phyloP scores from a whole-genome alignment of 2,888 invertebrate genomes.

The Archips xylosteana region DNA sequence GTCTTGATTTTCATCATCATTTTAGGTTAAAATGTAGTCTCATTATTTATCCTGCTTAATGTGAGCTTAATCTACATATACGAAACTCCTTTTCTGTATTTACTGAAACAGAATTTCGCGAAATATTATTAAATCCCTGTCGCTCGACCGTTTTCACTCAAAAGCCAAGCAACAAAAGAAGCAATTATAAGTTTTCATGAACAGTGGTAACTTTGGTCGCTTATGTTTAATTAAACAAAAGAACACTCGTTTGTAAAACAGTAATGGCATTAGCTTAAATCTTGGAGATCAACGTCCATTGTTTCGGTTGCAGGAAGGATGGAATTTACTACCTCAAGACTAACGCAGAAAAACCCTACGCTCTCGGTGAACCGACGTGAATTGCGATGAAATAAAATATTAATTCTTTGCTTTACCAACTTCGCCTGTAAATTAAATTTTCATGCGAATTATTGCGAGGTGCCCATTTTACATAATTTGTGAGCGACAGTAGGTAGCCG shows the following conservation, averaged over 20 bases:
- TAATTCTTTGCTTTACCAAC: slow-evolving; percentile 65
- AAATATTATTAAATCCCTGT: background rate
- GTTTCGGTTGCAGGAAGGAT: slow-evolving; percentile 80
- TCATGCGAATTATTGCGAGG: slow-evolving; percentile 61
- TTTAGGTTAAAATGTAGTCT: no score
- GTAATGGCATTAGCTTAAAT: slow-evolving; percentile 65
- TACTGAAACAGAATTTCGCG: background rate
- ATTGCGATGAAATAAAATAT: slow-evolving; percentile 64
- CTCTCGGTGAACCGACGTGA: slow-evolving; percentile 69
- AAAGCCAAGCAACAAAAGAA: slow-evolving; percentile 55
- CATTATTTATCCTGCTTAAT: no score
- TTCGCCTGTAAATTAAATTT: slow-evolving; percentile 70
- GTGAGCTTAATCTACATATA: background rate
- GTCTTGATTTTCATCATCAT: no score
- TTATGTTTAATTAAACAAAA: slow-evolving; percentile 68
- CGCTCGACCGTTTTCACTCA: slow-evolving; percentile 25
- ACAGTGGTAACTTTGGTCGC: slow-evolving; percentile 58
- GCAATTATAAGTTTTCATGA: slow-evolving; percentile 61
- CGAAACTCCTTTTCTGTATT: background rate
- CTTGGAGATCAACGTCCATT: slow-evolving; percentile 64
- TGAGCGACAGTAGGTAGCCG: slow-evolving; percentile 47
- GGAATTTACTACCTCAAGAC: slow-evolving; percentile 85
- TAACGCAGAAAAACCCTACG: slow-evolving; percentile 81
- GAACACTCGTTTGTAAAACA: slow-evolving; percentile 64
- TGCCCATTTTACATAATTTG: slow-evolving; percentile 52